phyloP scores from a whole-genome alignment of 2,797 vertebrate genomes.

The Pseudochromis fuscus region DNA sequence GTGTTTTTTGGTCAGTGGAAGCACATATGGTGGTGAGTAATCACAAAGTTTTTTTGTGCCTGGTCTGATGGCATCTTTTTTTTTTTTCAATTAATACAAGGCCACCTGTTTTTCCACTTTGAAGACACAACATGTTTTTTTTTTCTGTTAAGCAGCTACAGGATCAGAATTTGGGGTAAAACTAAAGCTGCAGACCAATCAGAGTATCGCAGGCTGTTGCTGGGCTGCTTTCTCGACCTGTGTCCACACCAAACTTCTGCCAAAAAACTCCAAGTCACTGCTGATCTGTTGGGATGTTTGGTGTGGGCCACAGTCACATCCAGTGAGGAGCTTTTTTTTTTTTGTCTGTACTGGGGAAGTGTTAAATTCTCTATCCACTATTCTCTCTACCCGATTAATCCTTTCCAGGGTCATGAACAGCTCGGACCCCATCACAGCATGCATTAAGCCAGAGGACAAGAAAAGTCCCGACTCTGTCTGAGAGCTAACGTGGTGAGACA shows the following conservation, averaged over 20 bases:
- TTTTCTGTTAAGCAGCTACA: constrained; percentile 16
- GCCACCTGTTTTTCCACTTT: constrained; percentile 39
- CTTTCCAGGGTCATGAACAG: constrained; percentile 26
- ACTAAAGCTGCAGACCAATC: background rate
- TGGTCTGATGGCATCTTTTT: background rate
- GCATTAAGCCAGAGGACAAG: constrained; percentile 39
- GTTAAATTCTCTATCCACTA: constrained; percentile 23
- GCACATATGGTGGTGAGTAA: constrained; percentile 68
- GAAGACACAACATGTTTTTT: constrained; percentile 21
- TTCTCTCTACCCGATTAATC: constrained; percentile 39
- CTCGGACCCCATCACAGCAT: constrained; percentile 11
- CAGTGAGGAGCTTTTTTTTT: constrained; percentile 30
- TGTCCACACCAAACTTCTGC: constrained; percentile 2
- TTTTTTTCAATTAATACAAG: background rate
- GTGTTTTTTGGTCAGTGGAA: constrained; percentile 35
- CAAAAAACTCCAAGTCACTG: constrained; percentile 14
- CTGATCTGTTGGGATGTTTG: constrained; percentile 29
- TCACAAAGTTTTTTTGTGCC: constrained; percentile 30
- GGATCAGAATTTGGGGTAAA: background rate
- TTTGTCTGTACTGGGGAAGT: constrained; percentile 3
- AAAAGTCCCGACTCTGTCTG: constrained; percentile 28
- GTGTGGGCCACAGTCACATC: constrained; percentile 48
- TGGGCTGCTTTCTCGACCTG: background rate
- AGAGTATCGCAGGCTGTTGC: background rate
- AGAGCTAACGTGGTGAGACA: constrained; percentile 30